Conservation (phyloP, 2,113 vertebrate species). For the Elephas maximus region DNA sequence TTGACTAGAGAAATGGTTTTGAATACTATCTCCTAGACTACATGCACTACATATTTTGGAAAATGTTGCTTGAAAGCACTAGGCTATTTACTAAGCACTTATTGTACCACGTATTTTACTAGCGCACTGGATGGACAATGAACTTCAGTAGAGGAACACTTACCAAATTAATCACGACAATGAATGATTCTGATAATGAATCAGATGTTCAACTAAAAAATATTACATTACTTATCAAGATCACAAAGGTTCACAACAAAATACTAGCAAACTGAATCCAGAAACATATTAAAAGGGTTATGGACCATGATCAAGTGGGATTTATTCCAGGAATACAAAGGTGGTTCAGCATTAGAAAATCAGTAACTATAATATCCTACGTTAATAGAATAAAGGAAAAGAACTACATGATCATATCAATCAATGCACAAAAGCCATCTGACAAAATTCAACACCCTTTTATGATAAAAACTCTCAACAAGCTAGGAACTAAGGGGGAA, state of each 20-base stretch:
- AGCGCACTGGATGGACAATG: not conserved
- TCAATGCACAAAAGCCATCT: too few relatives aligned
- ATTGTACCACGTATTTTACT: not conserved
- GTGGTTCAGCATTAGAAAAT: too few relatives aligned
- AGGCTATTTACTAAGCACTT: not conserved
- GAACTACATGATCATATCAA: too few relatives aligned
- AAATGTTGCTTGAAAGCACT: not conserved
- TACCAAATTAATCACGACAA: not conserved
- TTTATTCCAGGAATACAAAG: too few relatives aligned
- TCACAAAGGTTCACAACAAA: not conserved
- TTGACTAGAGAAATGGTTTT: not conserved
- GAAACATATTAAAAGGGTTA: too few relatives aligned
- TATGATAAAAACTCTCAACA: too few relatives aligned
- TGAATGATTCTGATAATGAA: not conserved
- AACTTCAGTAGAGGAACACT: not conserved
- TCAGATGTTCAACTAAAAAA: not conserved
- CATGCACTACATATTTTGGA: not conserved
- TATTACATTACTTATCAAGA: not conserved
- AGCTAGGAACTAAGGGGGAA: too few relatives aligned
- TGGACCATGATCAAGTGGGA: too few relatives aligned
- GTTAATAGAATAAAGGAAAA: too few relatives aligned
- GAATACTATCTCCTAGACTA: conserved; percentile 19
- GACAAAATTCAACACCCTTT: too few relatives aligned
- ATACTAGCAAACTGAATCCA: too few relatives aligned
- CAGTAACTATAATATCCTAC: too few relatives aligned